Base-by-base conservation (phyloP, 1,140 invertebrate genomes). In the Euura saliciscinereae region DNA sequence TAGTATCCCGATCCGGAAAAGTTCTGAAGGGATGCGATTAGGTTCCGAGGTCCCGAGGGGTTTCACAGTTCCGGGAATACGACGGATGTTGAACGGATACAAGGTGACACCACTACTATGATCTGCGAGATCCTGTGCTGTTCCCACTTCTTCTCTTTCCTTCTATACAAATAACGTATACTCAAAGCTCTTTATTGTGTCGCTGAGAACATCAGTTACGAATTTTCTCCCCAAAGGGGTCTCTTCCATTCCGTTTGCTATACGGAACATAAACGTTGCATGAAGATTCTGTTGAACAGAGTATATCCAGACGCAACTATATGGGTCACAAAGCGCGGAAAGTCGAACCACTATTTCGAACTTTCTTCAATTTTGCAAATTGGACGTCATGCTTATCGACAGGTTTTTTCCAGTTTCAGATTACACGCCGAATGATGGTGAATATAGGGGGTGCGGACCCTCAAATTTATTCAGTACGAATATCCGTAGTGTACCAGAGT, bases 401-500 rank as follows among this genome's bases (percentile, higher is more conserved):
- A 59, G 51, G 51, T 59, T 59, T 59, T n/a, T n/a, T 59, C 13
- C 13, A 3, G 3, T n/a, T 6, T 59, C 13, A 59, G 51, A 59
- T 59, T 59, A 59, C 51, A n/a, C 6, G 10, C 13, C 6, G 2
- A 59, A 2, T n/a, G 51, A 59, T 59, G 13, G 5, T n/a, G 6
- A 59, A 59, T 59, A 59, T 59, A 59, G 8, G 8, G 51, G 3
- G 6, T 59, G 51, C 51, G 51, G 51, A 59, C 10, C 8, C 51
- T 59, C 13, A 59, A 59, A 59, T 59, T 59, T 59, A 59, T 59
- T 59, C 8, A 59, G 13, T 59, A 59, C 51, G 3, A 59, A 59
- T 59, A 59, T 59, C 51, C 51, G 51, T 59, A n/a, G 10, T n/a
- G 51, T 59, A 59, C 13, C 51, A n/a, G 51, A 59, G 51, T 59